Conservation (phyloP, 2,888 invertebrate genomes). For the Odontothrips loti region DNA sequence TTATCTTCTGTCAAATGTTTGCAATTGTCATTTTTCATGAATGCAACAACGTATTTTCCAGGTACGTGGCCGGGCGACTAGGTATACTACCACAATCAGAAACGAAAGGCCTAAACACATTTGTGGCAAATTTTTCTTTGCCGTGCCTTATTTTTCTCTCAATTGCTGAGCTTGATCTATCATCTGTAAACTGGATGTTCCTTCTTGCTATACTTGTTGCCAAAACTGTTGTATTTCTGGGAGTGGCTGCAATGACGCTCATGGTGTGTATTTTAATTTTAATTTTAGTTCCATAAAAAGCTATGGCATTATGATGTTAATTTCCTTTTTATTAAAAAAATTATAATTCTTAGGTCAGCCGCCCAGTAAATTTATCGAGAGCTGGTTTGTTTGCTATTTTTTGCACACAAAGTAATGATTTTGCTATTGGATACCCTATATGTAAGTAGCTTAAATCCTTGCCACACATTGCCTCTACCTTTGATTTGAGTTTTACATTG, state of each 20-base stretch:
- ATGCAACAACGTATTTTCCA: constrained; percentile 50
- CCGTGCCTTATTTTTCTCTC: constrained; percentile 90
- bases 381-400: constrained; percentile 92
- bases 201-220: constrained; percentile 78
- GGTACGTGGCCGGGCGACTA: constrained; percentile 79
- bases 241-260: constrained; percentile 70
- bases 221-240: constrained; percentile 78
- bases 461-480: constrained; percentile 3
- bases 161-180: constrained; percentile 76
- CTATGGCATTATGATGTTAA: not conserved
- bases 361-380: constrained; percentile 74
- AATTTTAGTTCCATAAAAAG: not conserved
- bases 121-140: constrained; percentile 88
- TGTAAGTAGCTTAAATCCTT: constrained; percentile 55
- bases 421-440: constrained; percentile 93
- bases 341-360: constrained; percentile 40
- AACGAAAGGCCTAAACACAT: constrained; percentile 84
- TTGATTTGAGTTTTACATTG: not conserved
- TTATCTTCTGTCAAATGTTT: not conserved
- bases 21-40: not conserved
- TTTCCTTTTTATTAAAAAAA: constrained; percentile 43
- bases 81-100: constrained; percentile 77
- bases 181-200: constrained; percentile 85
- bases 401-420: constrained; percentile 95
- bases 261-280: constrained; percentile 52